Base-by-base conservation (phyloP, 1,140 invertebrate species). In the Zaprionus davidi region DNA sequence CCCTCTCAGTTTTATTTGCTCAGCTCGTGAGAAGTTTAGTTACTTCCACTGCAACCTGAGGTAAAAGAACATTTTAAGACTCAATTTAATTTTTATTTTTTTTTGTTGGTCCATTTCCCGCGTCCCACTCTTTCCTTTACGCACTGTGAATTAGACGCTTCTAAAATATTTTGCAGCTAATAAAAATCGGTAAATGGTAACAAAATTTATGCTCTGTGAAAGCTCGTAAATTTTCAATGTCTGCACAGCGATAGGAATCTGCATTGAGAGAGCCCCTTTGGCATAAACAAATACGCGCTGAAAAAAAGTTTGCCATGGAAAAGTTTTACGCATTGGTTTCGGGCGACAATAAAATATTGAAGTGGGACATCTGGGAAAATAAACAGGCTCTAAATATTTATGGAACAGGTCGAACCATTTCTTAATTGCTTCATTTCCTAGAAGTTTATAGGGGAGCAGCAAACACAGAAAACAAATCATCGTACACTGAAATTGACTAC, bases 221-320 rank as follows among this genome's bases (percentile, higher is more conserved):
- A 67, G 71, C 38, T 83, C 81, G 81, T 83, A 83, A 83, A 83
- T 83, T 83, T 73, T 79, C 72, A 79, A 83, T 83, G 81, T 77
- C 46, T 24, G 60, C 41, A 46, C 41, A n/a, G 58, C 65, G 81
- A 83, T 83, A 79, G 79, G 83, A 83, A 83, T 83, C 77, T 31
- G 69, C 67, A 58, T 49, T 76, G 65, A 83, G 76, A 71, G 57
- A 17, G n/a, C 41, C 41, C 46, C 55, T 53, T 53, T 59, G 65
- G 66, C 65, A 69, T 55, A 79, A 83, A 12, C 15, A 46, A 71
- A 51, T 38, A 24, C 24, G 64, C 41, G 24, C 28, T 56, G 9
- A n/a, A 20, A 15, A 59, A 76, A 71, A 71, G 51, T 62, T 82
- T 76, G 66, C 64, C 26, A 56, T 41, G 46, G 34, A 73, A 55